These are phyloP conservation scores for Cheilosia scutellata DNA, from an alignment of 2,888 invertebrate species.

Conservation along the genomic window DNA sequence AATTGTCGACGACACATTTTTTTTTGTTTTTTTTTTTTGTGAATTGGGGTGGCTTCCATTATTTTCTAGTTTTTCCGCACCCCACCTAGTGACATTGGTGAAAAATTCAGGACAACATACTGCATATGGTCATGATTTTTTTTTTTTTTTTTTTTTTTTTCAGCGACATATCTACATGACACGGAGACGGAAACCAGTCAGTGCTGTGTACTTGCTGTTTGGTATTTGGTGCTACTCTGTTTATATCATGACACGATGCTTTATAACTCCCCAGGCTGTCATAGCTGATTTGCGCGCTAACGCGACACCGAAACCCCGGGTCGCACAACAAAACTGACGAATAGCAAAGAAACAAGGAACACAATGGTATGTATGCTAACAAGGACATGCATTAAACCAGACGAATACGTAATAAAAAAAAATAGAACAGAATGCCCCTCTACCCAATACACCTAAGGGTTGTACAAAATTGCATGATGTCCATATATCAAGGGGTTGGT, in stretches of 20 bases:
- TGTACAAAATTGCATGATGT: conserved; percentile 23
- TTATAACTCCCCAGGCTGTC: conserved; percentile 74
- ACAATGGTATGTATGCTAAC: conserved; percentile 64
- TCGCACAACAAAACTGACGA: conserved; percentile 23
- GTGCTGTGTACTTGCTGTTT: conserved; percentile 43
- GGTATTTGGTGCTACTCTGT: conserved; percentile 69
- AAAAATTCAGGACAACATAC: conserved; percentile 52
- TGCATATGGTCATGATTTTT: conserved; percentile 71
- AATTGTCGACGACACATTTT: conserved; percentile 23
- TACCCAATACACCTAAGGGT: conserved; percentile 16
- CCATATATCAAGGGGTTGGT: conserved; percentile 44
- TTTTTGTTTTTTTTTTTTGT: background rate
- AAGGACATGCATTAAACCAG: conserved; percentile 37
- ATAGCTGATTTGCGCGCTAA: conserved; percentile 71
- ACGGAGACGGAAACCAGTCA: conserved; percentile 59
- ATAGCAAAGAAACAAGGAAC: conserved; percentile 37
- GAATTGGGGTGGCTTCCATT: conserved; percentile 41
- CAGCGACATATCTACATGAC: conserved; percentile 33
- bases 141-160: conserved; percentile 24
- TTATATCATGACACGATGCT: conserved; percentile 75
- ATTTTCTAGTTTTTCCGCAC: conserved; percentile 40
- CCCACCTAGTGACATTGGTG: conserved; percentile 36
- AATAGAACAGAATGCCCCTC: conserved; percentile 19
- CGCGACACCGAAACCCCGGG: conserved; percentile 50
- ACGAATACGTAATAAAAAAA: conserved; percentile 8